Base-by-base conservation (phyloP, 2,888 invertebrate species). In the Tinea semifulvella region DNA sequence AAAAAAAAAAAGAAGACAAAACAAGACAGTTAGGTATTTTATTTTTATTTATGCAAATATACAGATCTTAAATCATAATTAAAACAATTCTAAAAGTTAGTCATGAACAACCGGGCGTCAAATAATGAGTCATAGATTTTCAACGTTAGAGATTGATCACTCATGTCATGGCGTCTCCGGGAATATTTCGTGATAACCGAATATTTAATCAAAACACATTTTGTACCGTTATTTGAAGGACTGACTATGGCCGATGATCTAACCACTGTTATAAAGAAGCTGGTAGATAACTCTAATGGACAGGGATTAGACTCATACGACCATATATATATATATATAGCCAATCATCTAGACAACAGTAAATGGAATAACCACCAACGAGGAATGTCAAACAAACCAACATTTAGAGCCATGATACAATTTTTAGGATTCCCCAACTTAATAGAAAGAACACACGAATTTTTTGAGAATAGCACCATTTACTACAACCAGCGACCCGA, bases 291-390 rank as follows among this genome's bases (percentile, higher is more conserved):
- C 13, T 11, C 25, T 25, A 11, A 8, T 4, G 44, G 44, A 2
- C 44, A 35, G 13, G 44, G 35, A 2, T n/a, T 11, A 2, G 14
- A 20, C 14, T 8, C 31, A 6, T 44, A 44, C 11, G 44, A 44
- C 6, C 2, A 31, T 18, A 44, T 44, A 10, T 14, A 11, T 2
- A 3, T 27, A 42, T 7, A 22, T 5, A 31, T 44, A 7, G 44
- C 44, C 8, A 44, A 31, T 20, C 35, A 44, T 20, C n/a, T 44
- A 3, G 44, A 44, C 35, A 19, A 44, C 35, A 22, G 4, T 2
- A 44, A 44, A 13, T 44, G 44, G 44, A 44, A 44, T 16, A 44
- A 44, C 11, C 44, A 44, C 11, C 44, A 44, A 35, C 31, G 44
- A 3, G 20, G 18, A 3, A 27, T 35, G 13, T 17, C 35, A 28